Conservation (phyloP, 35 echinoderm and acorn worm genomes). For the Hemicentrotus pulcherrimus region DNA sequence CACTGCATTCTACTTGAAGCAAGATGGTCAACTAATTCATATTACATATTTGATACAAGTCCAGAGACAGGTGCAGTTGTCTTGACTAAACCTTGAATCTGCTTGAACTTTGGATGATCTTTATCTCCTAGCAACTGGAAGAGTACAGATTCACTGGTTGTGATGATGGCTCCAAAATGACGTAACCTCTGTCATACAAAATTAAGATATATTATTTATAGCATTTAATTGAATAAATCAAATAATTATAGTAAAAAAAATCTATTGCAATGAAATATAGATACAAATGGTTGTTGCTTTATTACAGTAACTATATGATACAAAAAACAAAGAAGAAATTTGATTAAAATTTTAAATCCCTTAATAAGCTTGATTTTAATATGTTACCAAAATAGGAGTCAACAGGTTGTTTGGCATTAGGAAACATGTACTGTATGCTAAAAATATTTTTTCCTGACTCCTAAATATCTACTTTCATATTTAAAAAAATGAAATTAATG, state of each 20-base stretch:
- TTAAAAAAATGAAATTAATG: no score
- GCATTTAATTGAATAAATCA: background rate
- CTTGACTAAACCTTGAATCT: constrained; percentile 89
- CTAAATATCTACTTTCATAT: no score
- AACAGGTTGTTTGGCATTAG: no score
- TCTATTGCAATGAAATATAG: background rate
- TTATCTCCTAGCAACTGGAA: constrained; percentile 94
- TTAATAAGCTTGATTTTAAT: no score
- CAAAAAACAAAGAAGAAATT: no score
- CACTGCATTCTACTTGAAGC: no score
- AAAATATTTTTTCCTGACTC: no score
- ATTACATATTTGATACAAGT: constrained; percentile 65
- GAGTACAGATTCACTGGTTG: constrained; percentile 89
- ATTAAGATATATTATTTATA: background rate
- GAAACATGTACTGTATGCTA: no score
- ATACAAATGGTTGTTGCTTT: background rate
- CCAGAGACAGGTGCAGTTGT: constrained; percentile 79
- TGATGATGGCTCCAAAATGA: constrained; percentile 89
- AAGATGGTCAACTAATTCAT: background rate
- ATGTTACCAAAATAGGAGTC: no score
- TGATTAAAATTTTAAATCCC: no score
- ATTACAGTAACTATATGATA: no score
- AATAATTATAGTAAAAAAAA: background rate
- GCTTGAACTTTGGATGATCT: constrained; percentile 91
- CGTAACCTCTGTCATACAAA: constrained; percentile 64